Evolutionary conservation across 2,888 invertebrate species (phyloP), one percentile per base, ranked within the genome.

Genomic region (Schrankia costaestrigalis): DNA sequence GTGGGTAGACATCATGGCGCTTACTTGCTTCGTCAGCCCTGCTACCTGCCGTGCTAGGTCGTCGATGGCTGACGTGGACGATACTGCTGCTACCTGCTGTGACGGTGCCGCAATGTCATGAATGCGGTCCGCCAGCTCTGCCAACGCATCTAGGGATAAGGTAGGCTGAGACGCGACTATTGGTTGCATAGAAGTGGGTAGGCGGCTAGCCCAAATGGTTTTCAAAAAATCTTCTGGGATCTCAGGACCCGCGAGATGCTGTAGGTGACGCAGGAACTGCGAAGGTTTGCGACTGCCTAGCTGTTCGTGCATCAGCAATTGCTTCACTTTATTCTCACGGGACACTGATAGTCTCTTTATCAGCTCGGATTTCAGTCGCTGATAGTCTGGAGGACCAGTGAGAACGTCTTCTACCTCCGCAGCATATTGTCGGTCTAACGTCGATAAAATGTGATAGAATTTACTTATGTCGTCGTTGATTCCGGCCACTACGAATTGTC

Each of bases 221-320:
- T 11, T 7, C 1, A 33, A 2, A 17, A 33, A 27, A 9, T 27
- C 23, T 2, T 27, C 27, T 2, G 30, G 30, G 9, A 30, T 11
- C 6, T 6, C 6, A 7, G 23, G 11, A 1, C 30, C 30, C 7
- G 30, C 23, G 5, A 30, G 22, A 15, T 23, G 2, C 9, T n/a
- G 23, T 3, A 30, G 30, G 8, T 30, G 30, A 2, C 30, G 14
- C 8, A 30, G 12, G 9, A 30, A 30, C 11, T 30, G 31, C 1
- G 31, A 31, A 1, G 29, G 29, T 7, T 30, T 30, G 6, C 15
- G 9, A 1, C 7, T 2, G 11, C 26, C 17, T 3, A 26, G 17
- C 11, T 17, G 10, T 12, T 17, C 26, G 17, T 26, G 26, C 1
- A 5, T 14, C 4, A 24, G 24, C 3, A 24, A 12, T 12, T 24